Evolutionary conservation across 1,140 invertebrate species (phyloP).

Genomic region (Leucophenga varia): DNA sequence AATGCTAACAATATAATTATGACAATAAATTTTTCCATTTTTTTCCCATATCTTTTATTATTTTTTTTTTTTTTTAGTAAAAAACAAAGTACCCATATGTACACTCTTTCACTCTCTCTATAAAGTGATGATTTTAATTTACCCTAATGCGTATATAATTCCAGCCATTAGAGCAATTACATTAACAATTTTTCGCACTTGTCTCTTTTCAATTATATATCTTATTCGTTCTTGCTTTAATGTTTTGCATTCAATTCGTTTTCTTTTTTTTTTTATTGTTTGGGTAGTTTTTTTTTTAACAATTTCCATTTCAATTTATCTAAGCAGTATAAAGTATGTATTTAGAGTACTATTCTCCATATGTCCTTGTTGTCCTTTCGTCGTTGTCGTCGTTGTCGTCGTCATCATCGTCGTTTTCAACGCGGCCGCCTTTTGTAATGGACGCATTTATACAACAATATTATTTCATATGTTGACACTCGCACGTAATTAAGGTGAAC

Average conservation of each 20-base stretch:
- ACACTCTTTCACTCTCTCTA: too few species aligned
- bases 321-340: too few species aligned
- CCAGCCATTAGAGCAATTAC: slow-evolving; percentile 53
- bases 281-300: too few species aligned
- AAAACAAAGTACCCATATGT: background rate
- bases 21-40: too few species aligned
- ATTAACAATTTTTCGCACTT: slow-evolving; percentile 42
- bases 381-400: slow-evolving; percentile 3
- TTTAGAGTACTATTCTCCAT: background rate
- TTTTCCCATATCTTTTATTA: too few species aligned
- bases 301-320: too few species aligned
- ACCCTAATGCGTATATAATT: slow-evolving; percentile 55
- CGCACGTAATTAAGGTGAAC: slow-evolving; percentile 40
- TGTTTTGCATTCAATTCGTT: slow-evolving; percentile 14
- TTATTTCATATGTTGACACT: slow-evolving; percentile 53
- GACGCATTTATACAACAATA: slow-evolving; percentile 38
- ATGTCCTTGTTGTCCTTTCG: background rate
- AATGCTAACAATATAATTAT: too few species aligned
- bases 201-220: too few species aligned
- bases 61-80: too few species aligned
- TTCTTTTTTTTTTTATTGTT: background rate
- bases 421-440: background rate
- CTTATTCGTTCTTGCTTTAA: too few species aligned
- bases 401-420: slow-evolving; percentile 1
- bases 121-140: slow-evolving; percentile 48